Conservation (phyloP, 2,888 invertebrate genomes). For the Protodeltote pygarga region DNA sequence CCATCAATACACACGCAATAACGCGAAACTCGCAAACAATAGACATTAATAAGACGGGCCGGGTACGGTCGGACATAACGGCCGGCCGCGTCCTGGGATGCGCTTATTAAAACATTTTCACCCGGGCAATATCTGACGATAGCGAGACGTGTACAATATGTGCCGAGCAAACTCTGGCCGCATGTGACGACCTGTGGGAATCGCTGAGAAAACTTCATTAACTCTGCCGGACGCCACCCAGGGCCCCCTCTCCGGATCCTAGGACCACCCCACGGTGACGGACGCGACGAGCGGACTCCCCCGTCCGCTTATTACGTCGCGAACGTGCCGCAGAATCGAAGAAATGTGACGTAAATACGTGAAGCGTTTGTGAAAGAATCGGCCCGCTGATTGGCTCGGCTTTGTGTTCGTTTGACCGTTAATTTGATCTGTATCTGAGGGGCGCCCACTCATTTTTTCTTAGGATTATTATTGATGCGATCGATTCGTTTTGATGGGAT, state of each 20-base stretch:
- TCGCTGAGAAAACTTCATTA: slow-evolving; percentile 87
- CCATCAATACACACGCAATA: slow-evolving; percentile 75
- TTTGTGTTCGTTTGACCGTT: slow-evolving; percentile 83
- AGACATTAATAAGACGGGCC: slow-evolving; percentile 83
- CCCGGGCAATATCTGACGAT: slow-evolving; percentile 81
- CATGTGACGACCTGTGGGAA: slow-evolving; percentile 87
- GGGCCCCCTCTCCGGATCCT: slow-evolving; percentile 44
- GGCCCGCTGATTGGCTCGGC: slow-evolving; percentile 79
- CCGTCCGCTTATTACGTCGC: slow-evolving; percentile 84
- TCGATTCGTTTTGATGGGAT: slow-evolving; percentile 69
- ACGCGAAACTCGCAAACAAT: slow-evolving; percentile 83
- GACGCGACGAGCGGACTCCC: slow-evolving; percentile 73
- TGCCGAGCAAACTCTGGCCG: slow-evolving; percentile 80
- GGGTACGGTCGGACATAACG: slow-evolving; percentile 67
- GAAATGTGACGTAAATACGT: slow-evolving; percentile 85
- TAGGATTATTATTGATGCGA: slow-evolving; percentile 77
- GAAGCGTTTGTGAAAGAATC: slow-evolving; percentile 78
- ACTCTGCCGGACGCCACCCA: slow-evolving; percentile 76
- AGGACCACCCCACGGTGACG: slow-evolving; percentile 63
- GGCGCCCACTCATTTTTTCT: slow-evolving; percentile 66
- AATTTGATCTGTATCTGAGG: slow-evolving; percentile 82
- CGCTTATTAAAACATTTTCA: slow-evolving; percentile 87
- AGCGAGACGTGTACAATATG: slow-evolving; percentile 84
- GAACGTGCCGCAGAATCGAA: slow-evolving; percentile 86
- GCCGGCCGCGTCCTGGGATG: slow-evolving; percentile 73